Percentiles rank a stretch among this genome's conserved stretches.
phyloP scores from a whole-genome alignment of 53 echinoderm and acorn worm genomes.

The Stichopus horrens region DNA sequence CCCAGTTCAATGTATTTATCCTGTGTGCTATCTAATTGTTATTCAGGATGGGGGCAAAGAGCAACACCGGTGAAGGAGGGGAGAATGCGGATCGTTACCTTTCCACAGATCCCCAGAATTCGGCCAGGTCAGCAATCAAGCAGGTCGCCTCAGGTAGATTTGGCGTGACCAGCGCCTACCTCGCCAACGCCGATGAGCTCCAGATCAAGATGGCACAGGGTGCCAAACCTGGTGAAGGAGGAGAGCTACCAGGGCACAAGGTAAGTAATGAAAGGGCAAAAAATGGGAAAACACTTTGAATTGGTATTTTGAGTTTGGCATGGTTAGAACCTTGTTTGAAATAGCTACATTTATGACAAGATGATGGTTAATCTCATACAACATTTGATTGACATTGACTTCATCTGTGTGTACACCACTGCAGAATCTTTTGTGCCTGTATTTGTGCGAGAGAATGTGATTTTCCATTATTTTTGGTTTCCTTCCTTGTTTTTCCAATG shows the following conservation, averaged over 20 bases:
- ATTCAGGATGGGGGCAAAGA: conserved; percentile 83
- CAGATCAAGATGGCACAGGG: conserved; percentile 99
- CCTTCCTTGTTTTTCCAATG: background rate
- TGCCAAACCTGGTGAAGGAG: conserved; percentile 98
- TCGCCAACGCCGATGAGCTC: conserved; percentile 89
- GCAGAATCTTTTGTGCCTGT: no score
- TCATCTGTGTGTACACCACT: no score
- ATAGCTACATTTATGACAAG: no score
- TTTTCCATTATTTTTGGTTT: background rate
- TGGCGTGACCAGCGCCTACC: conserved; percentile 92
- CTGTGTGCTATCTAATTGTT: background rate
- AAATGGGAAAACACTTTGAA: no score
- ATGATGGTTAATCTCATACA: no score
- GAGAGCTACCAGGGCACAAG: conserved; percentile 94
- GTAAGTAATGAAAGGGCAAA: conserved; percentile 37
- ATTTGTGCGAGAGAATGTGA: no score
- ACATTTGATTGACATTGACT: no score
- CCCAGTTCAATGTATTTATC: no score
- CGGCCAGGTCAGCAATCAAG: conserved; percentile 82
- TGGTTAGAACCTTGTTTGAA: no score
- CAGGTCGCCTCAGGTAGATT: conserved; percentile 97
- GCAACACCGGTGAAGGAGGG: conserved; percentile 96
- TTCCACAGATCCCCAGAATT: conserved; percentile 64
- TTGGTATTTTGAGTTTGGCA: no score
- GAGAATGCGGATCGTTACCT: conserved; percentile 80